Conservation (phyloP, 1,140 invertebrate species). For the Theocolax elegans region DNA sequence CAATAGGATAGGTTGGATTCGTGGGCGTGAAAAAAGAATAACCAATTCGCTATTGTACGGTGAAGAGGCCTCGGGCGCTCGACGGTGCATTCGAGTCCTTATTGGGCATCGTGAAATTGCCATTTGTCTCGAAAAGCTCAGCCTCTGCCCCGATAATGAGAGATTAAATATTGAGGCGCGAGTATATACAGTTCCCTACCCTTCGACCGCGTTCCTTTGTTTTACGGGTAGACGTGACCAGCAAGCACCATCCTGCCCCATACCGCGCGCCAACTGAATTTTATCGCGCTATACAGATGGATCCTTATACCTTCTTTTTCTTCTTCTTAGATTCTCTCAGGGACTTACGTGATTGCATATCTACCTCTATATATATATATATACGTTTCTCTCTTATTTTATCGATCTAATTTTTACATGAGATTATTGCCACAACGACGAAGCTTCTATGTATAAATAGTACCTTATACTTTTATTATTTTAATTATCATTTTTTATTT, state of each 20-base stretch:
- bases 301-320: too few species aligned
- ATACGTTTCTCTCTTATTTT: conserved; percentile 24
- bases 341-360: conserved; percentile 33
- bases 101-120: conserved; percentile 62
- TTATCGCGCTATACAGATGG: too few species aligned
- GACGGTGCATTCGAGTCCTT: conserved; percentile 45
- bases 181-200: conserved; percentile 29
- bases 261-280: too few species aligned
- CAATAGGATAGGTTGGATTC: too few species aligned
- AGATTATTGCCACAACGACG: background rate
- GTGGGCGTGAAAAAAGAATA: too few species aligned
- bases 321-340: conserved; percentile 22
- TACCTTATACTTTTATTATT: too few species aligned
- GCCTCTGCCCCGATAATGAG: conserved; percentile 62
- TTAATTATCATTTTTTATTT: too few species aligned
- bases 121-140: conserved; percentile 65
- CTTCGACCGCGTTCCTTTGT: conserved; percentile 58
- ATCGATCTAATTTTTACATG: conserved; percentile 19
- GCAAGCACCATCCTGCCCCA: conserved; percentile 63
- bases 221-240: conserved; percentile 66
- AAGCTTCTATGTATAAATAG: too few species aligned
- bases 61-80: background rate
- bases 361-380: background rate
- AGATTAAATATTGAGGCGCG: conserved; percentile 66
- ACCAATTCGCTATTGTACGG: too few species aligned